Evolutionary conservation across 2,113 vertebrate genomes (phyloP).

Genomic region (Noctilio leporinus): DNA sequence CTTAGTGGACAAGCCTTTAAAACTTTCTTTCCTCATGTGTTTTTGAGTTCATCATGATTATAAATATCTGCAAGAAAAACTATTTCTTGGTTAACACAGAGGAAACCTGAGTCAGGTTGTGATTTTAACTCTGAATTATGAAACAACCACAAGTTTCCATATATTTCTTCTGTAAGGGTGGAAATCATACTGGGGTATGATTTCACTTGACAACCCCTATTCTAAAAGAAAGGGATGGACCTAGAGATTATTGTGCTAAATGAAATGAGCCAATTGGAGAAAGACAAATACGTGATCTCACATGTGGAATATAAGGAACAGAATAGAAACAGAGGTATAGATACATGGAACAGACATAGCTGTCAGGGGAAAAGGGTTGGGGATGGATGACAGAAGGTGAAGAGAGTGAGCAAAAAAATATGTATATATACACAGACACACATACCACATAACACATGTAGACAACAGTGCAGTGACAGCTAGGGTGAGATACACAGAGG

Average conservation of each 20-base stretch:
- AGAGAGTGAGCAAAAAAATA: background rate
- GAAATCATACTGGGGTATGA: background rate
- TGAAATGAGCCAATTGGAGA: background rate
- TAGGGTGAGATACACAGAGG: background rate
- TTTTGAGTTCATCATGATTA: background rate
- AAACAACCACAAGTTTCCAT: background rate
- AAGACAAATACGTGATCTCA: background rate
- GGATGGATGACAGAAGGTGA: background rate
- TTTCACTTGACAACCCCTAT: background rate
- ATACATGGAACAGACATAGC: background rate
- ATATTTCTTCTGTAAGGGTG: background rate
- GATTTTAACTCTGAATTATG: background rate
- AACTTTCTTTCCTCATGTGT: background rate
- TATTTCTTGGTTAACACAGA: background rate
- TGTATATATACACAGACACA: background rate
- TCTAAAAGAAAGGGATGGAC: background rate
- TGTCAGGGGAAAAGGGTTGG: background rate
- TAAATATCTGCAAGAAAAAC: background rate
- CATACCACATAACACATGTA: too few relatives aligned
- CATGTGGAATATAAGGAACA: background rate
- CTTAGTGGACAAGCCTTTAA: background rate
- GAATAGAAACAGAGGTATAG: background rate
- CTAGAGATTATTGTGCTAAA: background rate
- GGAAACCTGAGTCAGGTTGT: background rate
- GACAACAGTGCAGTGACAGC: background rate